phyloP scores from a whole-genome alignment of 2,888 invertebrate genomes.

The Trisateles emortualis region DNA sequence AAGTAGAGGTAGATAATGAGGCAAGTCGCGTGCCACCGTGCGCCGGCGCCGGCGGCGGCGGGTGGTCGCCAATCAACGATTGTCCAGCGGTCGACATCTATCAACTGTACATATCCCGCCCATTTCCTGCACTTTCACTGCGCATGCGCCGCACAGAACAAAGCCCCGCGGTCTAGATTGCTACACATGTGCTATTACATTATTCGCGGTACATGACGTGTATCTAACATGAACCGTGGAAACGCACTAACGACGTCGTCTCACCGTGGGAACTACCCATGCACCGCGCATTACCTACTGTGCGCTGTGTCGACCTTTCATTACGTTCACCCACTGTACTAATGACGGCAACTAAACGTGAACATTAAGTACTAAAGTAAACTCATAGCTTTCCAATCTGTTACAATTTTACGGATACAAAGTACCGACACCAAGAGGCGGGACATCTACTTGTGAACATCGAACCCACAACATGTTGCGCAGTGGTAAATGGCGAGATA shows the following conservation, averaged over 20 bases:
- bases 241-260: neutral
- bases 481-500: too few species aligned
- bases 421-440: too few species aligned
- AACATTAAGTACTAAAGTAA: neutral
- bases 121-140: conserved; percentile 63
- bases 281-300: conserved; percentile 6
- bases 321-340: neutral
- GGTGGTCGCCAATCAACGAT: conserved; percentile 7
- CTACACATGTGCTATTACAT: conserved; percentile 32
- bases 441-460: too few species aligned
- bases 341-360: neutral
- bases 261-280: conserved; percentile 8
- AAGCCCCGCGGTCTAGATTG: conserved; percentile 43
- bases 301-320: neutral
- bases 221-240: conserved; percentile 9
- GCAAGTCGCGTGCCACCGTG: conserved; percentile 2
- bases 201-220: conserved; percentile 23
- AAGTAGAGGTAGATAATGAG: too few species aligned
- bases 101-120: conserved; percentile 37
- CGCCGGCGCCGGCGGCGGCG: neutral
- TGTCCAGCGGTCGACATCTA: conserved; percentile 24
- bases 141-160: conserved; percentile 17
- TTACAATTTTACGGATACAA: neutral
- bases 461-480: too few species aligned
- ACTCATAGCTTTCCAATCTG: neutral